Evolutionary conservation across 2,113 vertebrate species (phyloP), one percentile per base, ranked within the genome.

Genomic region (Alligator mississippiensis): DNA sequence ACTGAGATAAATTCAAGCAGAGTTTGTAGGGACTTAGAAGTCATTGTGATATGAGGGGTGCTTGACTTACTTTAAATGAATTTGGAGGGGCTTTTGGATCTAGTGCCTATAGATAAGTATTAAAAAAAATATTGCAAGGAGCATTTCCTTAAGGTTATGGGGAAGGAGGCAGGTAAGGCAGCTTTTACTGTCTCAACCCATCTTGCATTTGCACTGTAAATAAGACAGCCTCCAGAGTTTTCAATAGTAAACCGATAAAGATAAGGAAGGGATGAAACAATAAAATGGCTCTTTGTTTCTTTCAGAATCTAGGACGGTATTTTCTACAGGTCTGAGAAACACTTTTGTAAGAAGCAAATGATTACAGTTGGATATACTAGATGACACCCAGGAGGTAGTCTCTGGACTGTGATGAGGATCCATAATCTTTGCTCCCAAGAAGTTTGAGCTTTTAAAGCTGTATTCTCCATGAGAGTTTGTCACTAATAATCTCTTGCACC

Each of bases 301-400:
- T 92, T 81, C 80, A 87, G 88, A 18, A 30, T 89, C 77, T 25
- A 64, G 58, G 77, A 6, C 6, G 82, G 55, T 28, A 34, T 55
- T 89, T 64, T 38, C 8, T 1, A 30, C 86, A 88, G 59, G n/a
- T 15, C 22, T 0, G 16, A 88, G 63, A 17, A 1, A 75, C 63
- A 34, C 28, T 84, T 24, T 77, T 80, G 3, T 4, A 17, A 30
- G 84, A 82, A 82, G 8, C 21, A 34, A 30, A 70, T 21, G 66
- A 17, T 30, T 70, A 28, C n/a, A 70, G 6, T 30, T 18, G 4
- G 16, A 34, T 70, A 30, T 70, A 34, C 7, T 70, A 30, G n/a
- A 2, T 21, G 34, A 6, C 62, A 60, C 9, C 28, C 16, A 13
- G 3, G 18, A 86, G 92, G 24, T 34, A 38, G 60, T 76, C 54